phyloP scores from a whole-genome alignment of 1,140 invertebrate genomes.

The Periplaneta americana region DNA sequence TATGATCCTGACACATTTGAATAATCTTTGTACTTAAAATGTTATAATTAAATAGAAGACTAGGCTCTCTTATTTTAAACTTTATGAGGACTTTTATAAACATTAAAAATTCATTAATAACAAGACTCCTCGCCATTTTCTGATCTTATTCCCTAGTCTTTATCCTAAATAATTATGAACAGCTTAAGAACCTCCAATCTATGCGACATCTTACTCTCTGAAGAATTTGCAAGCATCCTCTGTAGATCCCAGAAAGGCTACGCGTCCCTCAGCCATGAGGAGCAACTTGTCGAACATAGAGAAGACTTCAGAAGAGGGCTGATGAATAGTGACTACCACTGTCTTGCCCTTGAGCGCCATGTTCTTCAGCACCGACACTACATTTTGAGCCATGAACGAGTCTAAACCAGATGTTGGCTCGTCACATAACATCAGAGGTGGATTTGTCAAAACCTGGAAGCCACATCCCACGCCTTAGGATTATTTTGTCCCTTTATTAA shows the following conservation, averaged over 20 bases:
- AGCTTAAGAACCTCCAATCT: too few species aligned
- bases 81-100: too few species aligned
- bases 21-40: too few species aligned
- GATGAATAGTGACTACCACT: constrained; percentile 91
- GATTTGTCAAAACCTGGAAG: constrained; percentile 76
- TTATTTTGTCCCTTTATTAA: too few species aligned
- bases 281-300: constrained; percentile 87
- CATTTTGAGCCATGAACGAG: constrained; percentile 83
- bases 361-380: constrained; percentile 77
- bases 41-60: too few species aligned
- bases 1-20: too few species aligned
- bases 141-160: too few species aligned
- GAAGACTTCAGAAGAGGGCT: constrained; percentile 91
- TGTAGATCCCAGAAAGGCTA: constrained; percentile 82
- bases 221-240: constrained; percentile 79
- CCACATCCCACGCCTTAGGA: neutral
- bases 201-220: constrained; percentile 57
- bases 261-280: constrained; percentile 86
- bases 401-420: constrained; percentile 91
- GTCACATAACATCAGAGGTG: constrained; percentile 93
- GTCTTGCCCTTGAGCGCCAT: constrained; percentile 82
- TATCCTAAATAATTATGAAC: too few species aligned
- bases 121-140: too few species aligned
- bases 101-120: too few species aligned
- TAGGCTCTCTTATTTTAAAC: too few species aligned